These are phyloP conservation scores for Colletes gigas DNA, from an alignment of 1,140 invertebrate genomes.

Conservation along the genomic window DNA sequence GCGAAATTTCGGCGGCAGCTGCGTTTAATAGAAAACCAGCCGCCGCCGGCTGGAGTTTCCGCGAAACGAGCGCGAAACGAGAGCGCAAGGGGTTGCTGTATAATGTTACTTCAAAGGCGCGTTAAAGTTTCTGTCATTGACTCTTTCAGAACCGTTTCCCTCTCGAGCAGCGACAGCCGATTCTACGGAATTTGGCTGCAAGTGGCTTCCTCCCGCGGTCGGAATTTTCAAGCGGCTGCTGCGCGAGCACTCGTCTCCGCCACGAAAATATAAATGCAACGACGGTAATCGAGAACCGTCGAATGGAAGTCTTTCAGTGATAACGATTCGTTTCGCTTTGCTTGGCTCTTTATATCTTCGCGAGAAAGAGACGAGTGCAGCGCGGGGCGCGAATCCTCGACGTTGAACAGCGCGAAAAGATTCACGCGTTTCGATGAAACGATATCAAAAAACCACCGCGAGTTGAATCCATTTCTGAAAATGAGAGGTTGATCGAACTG, in stretches of 20 bases:
- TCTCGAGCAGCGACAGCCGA: background rate
- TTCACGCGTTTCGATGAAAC: too few relatives aligned
- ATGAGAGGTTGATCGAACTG: too few relatives aligned
- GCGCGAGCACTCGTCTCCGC: background rate
- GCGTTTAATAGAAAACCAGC: slow-evolving; percentile 45
- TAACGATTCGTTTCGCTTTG: too few relatives aligned
- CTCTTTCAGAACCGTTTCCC: slow-evolving; percentile 30
- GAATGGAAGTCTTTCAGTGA: too few relatives aligned
- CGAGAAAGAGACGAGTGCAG: too few relatives aligned
- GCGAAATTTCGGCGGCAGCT: slow-evolving; percentile 32
- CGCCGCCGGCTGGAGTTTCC: slow-evolving; percentile 10
- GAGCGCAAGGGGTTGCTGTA: background rate
- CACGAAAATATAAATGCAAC: background rate
- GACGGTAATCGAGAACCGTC: too few relatives aligned
- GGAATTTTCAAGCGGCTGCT: background rate
- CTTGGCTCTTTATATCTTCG: too few relatives aligned
- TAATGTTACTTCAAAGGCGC: slow-evolving; percentile 40
- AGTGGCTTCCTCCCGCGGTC: background rate
- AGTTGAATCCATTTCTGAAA: too few relatives aligned
- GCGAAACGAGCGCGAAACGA: background rate
- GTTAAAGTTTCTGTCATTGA: slow-evolving; percentile 47
- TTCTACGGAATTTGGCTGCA: slow-evolving; percentile 5
- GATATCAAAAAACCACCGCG: too few relatives aligned
- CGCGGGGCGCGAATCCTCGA: too few relatives aligned
- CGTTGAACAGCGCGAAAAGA: too few relatives aligned